These are phyloP conservation scores for Drosophila macrothrix DNA, from an alignment of 2,888 invertebrate genomes.

Conservation along the genomic window DNA sequence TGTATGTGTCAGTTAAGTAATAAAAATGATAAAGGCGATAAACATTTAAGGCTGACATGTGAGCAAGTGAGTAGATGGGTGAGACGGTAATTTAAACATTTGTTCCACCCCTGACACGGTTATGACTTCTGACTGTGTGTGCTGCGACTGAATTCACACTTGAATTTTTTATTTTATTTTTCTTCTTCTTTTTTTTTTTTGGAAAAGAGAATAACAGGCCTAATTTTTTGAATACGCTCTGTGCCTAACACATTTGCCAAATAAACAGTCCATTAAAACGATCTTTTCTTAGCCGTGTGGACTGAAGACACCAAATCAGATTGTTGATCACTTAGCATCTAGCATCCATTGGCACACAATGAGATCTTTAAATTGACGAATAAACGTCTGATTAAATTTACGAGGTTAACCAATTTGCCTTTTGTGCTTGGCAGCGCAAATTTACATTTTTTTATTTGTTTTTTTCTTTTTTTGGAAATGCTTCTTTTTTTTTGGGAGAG, in stretches of 20 bases:
- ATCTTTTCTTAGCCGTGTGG: conserved; percentile 34
- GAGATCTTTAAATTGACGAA: conserved; percentile 69
- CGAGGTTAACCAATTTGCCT: conserved; percentile 28
- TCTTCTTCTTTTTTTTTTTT: not conserved
- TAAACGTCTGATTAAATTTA: conserved; percentile 64
- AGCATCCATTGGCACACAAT: conserved; percentile 66
- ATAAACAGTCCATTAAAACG: conserved; percentile 52
- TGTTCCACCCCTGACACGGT: conserved; percentile 27
- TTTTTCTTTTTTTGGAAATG: not conserved
- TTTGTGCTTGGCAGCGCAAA: conserved; percentile 9
- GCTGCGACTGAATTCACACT: conserved; percentile 42
- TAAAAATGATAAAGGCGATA: conserved; percentile 74
- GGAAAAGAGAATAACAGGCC: conserved; percentile 24
- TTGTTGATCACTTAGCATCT: conserved; percentile 72
- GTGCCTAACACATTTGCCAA: conserved; percentile 57
- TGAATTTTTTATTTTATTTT: conserved; percentile 7
- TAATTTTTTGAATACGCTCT: conserved; percentile 25
- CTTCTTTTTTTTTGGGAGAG: not conserved
- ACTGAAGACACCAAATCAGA: conserved; percentile 22
- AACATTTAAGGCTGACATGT: conserved; percentile 59
- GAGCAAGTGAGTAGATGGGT: conserved; percentile 24
- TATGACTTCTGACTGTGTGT: conserved; percentile 26
- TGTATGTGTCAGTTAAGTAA: conserved; percentile 52
- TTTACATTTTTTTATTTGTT: conserved; percentile 15
- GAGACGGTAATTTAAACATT: conserved; percentile 39